phyloP scores from a whole-genome alignment of 2,888 invertebrate species.

The Coenonympha arcania region DNA sequence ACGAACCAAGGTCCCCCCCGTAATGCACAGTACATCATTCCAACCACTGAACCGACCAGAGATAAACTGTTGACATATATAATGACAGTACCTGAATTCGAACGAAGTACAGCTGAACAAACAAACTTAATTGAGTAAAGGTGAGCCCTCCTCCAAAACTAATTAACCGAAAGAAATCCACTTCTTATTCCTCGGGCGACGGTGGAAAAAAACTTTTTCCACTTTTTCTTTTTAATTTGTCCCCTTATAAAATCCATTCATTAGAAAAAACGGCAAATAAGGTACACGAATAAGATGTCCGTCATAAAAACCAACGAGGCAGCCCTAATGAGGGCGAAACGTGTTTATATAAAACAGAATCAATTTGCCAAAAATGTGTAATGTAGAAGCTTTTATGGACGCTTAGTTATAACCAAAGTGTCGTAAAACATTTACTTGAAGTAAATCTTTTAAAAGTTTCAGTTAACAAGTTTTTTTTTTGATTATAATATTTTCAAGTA shows the following conservation, averaged over 20 bases:
- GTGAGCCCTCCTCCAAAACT: slow-evolving; percentile 46
- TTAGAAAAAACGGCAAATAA: slow-evolving; percentile 27
- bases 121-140: slow-evolving; percentile 52
- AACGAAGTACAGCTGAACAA: slow-evolving; percentile 38
- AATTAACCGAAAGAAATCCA: slow-evolving; percentile 51
- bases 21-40: no score
- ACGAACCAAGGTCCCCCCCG: no score
- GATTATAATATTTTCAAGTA: no score
- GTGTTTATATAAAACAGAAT: slow-evolving; percentile 40
- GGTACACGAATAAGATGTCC: slow-evolving; percentile 22
- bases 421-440: neutral
- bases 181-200: slow-evolving; percentile 33
- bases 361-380: slow-evolving; percentile 23
- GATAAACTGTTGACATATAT: no score
- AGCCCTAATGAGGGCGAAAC: slow-evolving; percentile 46
- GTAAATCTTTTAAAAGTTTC: neutral
- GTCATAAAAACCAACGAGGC: slow-evolving; percentile 52
- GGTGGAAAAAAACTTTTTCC: slow-evolving; percentile 18
- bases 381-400: slow-evolving; percentile 10
- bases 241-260: slow-evolving; percentile 42
- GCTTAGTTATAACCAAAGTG: slow-evolving; percentile 6
- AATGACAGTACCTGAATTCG: slow-evolving; percentile 1
- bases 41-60: no score
- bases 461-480: no score
- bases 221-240: slow-evolving; percentile 43